These are phyloP conservation scores for Elephas maximus DNA, from an alignment of 2,113 vertebrate species.

Conservation along the genomic window DNA sequence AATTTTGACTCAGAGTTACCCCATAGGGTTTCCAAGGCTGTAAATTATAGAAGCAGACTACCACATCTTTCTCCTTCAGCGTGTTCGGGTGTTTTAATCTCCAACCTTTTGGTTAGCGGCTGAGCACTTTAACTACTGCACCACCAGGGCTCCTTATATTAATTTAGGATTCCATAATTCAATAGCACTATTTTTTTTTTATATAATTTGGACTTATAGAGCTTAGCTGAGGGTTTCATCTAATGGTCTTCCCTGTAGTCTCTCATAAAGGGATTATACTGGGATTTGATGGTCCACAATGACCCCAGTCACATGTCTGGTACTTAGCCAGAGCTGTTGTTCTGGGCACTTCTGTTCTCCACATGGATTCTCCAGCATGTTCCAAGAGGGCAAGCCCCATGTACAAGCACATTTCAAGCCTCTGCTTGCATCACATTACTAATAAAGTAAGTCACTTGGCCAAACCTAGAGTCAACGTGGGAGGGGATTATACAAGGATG, in stretches of 20 bases:
- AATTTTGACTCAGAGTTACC: no score
- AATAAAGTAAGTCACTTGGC: neutral
- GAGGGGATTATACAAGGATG: neutral
- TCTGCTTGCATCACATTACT: neutral
- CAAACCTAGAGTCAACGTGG: neutral
- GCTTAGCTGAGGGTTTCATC: neutral
- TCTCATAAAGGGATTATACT: neutral
- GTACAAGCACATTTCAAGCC: neutral
- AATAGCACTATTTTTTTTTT: no score
- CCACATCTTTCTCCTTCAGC: no score
- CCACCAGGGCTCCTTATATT: no score
- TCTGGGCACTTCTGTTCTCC: neutral
- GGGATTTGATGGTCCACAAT: neutral
- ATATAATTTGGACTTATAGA: neutral
- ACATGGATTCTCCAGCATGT: neutral
- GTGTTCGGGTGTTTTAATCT: no score
- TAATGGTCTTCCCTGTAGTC: neutral
- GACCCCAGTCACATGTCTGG: neutral
- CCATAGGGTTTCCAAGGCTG: no score
- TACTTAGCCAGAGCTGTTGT: neutral
- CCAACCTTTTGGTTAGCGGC: no score
- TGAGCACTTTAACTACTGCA: no score
- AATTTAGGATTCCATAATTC: neutral
- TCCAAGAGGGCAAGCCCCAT: neutral
- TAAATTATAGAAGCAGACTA: no score